phyloP scores from a whole-genome alignment of 2,113 vertebrate species.

The Rhinolophus sinicus region DNA sequence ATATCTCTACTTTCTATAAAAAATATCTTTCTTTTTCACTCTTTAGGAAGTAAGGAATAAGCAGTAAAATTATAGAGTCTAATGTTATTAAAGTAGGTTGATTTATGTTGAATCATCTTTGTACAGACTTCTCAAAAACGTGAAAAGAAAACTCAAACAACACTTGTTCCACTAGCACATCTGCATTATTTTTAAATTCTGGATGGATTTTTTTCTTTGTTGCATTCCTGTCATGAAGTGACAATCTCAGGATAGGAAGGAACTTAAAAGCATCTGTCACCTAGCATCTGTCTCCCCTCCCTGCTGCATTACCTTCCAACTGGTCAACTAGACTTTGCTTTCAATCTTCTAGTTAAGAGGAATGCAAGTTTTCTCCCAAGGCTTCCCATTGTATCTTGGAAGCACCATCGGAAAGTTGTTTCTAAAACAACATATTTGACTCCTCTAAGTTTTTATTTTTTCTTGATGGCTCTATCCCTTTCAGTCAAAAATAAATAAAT shows the following conservation, averaged over 20 bases:
- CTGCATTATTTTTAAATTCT: background rate
- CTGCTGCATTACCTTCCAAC: background rate
- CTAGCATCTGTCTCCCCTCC: background rate
- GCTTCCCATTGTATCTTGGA: background rate
- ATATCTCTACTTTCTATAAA: background rate
- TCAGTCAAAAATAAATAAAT: background rate
- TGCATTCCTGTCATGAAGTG: background rate
- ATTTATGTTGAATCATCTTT: background rate
- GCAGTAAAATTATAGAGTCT: background rate
- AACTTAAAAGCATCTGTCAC: background rate
- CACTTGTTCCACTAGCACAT: background rate
- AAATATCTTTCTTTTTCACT: background rate
- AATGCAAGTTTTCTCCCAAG: background rate
- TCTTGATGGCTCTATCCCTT: background rate
- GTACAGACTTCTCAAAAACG: background rate
- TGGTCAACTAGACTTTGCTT: background rate
- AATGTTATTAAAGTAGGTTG: background rate
- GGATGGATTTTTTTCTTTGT: background rate
- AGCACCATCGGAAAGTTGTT: background rate
- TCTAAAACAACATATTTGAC: background rate
- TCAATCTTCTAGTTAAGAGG: background rate
- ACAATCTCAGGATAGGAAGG: background rate
- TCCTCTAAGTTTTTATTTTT: background rate
- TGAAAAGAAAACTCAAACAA: background rate
- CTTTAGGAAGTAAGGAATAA: background rate